A percentile compares a stretch with the other conserved stretches of the same genome.
phyloP scores from a whole-genome alignment of 2,888 invertebrate genomes.

The Criorhina ranunculi region DNA sequence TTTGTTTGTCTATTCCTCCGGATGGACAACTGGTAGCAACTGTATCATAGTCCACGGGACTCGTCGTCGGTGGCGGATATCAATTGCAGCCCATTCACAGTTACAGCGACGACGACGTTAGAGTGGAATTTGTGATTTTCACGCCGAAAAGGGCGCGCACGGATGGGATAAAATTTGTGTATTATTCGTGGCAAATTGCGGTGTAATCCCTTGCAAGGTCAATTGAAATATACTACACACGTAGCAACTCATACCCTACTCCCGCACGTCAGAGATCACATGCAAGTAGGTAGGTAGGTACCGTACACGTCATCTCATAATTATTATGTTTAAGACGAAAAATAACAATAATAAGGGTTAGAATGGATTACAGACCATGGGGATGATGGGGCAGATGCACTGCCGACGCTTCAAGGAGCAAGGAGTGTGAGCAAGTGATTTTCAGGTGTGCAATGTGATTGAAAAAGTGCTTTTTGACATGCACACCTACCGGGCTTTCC shows the following conservation, averaged over 20 bases:
- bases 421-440: slow-evolving; percentile 51
- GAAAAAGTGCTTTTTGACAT: slow-evolving; percentile 77
- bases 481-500: slow-evolving; percentile 69
- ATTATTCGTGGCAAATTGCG: slow-evolving; percentile 44
- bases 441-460: slow-evolving; percentile 74
- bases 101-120: not conserved
- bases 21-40: slow-evolving; percentile 75
- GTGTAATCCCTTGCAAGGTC: slow-evolving; percentile 69
- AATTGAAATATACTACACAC: slow-evolving; percentile 25
- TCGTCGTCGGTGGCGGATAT: slow-evolving; percentile 25
- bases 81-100: slow-evolving; percentile 69
- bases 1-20: slow-evolving; percentile 62
- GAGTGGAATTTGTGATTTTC: slow-evolving; percentile 50
- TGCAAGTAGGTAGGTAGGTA: no score
- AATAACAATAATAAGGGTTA: slow-evolving; percentile 51
- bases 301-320: slow-evolving; percentile 34
- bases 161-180: slow-evolving; percentile 13
- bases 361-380: slow-evolving; percentile 52
- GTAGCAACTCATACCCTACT: slow-evolving; percentile 6
- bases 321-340: slow-evolving; percentile 39
- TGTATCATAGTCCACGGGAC: slow-evolving; percentile 67
- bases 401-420: slow-evolving; percentile 54
- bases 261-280: slow-evolving; percentile 17
- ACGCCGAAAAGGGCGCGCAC: slow-evolving; percentile 19
- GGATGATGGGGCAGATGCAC: not conserved